Evolutionary conservation across 2,113 vertebrate species (phyloP).

Genomic region (Nerophis lumbriciformis): DNA sequence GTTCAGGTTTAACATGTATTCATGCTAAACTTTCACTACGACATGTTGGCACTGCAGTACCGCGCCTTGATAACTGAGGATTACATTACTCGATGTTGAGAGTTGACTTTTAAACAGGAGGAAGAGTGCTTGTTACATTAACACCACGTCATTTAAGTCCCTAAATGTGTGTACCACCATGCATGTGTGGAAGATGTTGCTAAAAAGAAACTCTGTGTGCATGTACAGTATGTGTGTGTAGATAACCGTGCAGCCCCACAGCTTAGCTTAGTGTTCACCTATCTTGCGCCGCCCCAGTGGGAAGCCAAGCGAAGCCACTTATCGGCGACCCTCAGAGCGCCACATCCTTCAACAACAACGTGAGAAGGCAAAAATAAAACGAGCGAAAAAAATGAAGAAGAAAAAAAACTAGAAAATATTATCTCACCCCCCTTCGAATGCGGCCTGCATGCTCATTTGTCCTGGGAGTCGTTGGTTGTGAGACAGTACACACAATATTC

Average conservation of each 20-base stretch:
- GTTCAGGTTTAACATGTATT: too few relatives aligned
- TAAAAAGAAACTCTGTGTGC: neutral
- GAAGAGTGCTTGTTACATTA: neutral
- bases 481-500: constrained; percentile 15
- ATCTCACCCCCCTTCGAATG: constrained; percentile 3
- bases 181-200: neutral
- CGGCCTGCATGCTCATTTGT: constrained; percentile 30
- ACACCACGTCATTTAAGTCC: neutral
- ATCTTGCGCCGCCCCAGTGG: constrained; percentile 31
- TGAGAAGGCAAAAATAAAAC: constrained; percentile 32
- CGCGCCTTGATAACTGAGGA: too few relatives aligned
- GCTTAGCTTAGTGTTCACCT: constrained; percentile 42
- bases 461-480: constrained; percentile 9
- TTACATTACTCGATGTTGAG: too few relatives aligned
- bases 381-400: constrained; percentile 4
- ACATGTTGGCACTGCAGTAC: too few relatives aligned
- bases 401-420: constrained; percentile 22
- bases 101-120: too few relatives aligned
- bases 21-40: too few relatives aligned
- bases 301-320: constrained; percentile 49
- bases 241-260: constrained; percentile 37
- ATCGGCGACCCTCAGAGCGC: constrained; percentile 53
- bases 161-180: too few relatives aligned
- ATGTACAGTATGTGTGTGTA: constrained; percentile 23
- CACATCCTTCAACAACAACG: constrained; percentile 25